phyloP scores from a whole-genome alignment of 2,113 vertebrate species.

The Rostratula benghalensis region DNA sequence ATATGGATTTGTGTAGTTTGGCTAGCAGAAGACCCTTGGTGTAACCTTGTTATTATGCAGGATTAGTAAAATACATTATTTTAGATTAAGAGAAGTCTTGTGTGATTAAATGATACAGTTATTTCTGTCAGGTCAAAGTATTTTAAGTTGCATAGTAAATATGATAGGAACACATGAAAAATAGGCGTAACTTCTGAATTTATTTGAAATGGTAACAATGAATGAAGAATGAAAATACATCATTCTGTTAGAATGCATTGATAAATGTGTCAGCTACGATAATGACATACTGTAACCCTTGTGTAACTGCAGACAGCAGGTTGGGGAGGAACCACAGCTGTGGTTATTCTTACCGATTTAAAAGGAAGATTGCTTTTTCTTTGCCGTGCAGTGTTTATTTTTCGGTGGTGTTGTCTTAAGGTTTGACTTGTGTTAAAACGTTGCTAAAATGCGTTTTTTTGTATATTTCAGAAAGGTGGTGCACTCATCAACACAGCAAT shows the following conservation, averaged over 20 bases:
- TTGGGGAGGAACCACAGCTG: conserved; percentile 61
- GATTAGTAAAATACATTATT: conserved; percentile 11
- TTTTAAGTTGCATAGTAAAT: conserved; percentile 7
- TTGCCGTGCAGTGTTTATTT: background rate
- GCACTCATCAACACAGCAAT: conserved; percentile 91
- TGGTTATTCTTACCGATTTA: background rate
- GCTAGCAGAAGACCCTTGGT: background rate
- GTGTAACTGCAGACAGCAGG: conserved; percentile 39
- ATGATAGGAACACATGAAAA: background rate
- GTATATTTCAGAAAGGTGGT: conserved; percentile 85
- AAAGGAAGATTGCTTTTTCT: background rate
- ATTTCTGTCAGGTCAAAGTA: background rate
- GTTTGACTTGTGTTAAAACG: background rate
- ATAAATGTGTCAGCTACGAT: conserved; percentile 59
- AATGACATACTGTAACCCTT: conserved; percentile 57
- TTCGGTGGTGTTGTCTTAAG: background rate
- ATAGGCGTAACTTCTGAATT: background rate
- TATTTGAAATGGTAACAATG: background rate
- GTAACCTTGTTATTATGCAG: background rate
- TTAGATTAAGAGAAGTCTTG: conserved; percentile 22
- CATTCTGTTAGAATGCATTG: conserved; percentile 58
- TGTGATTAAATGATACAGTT: background rate
- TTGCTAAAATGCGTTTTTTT: background rate
- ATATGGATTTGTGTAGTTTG: background rate
- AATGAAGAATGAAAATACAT: background rate